Conservation (phyloP, 2,888 invertebrate species). For the Stegana nigrithorax region DNA sequence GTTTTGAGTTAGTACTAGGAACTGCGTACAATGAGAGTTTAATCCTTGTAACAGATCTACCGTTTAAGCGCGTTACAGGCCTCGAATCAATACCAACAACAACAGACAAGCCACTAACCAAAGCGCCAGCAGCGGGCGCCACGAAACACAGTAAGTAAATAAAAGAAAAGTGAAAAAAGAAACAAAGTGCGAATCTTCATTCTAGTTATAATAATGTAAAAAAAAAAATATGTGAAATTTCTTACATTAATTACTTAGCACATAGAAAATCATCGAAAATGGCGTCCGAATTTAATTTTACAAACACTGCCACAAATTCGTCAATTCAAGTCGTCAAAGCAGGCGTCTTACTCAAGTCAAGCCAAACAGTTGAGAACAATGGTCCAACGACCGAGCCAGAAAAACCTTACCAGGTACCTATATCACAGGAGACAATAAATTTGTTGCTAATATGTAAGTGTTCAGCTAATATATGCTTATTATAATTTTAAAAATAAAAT, state of each 20-base stretch:
- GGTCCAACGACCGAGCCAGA: conserved; percentile 39
- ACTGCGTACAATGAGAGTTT: conserved; percentile 66
- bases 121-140: conserved; percentile 20
- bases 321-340: conserved; percentile 27
- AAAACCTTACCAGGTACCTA: conserved; percentile 60
- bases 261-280: conserved; percentile 9
- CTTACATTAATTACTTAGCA: too few relatives aligned
- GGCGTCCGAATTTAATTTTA: conserved; percentile 12
- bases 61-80: conserved; percentile 39
- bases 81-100: conserved; percentile 24
- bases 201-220: background rate
- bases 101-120: conserved; percentile 32
- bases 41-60: conserved; percentile 57
- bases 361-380: conserved; percentile 18
- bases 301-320: conserved; percentile 33
- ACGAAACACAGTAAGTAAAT: background rate
- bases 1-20: conserved; percentile 65
- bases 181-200: background rate
- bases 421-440: conserved; percentile 65
- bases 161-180: background rate
- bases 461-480: background rate
- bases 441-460: conserved; percentile 64
- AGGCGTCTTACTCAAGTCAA: conserved; percentile 26
- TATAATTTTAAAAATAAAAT: too few relatives aligned
- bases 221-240: too few relatives aligned